phyloP scores from a whole-genome alignment of 2,888 invertebrate genomes.

The Tetranychus truncatus region DNA sequence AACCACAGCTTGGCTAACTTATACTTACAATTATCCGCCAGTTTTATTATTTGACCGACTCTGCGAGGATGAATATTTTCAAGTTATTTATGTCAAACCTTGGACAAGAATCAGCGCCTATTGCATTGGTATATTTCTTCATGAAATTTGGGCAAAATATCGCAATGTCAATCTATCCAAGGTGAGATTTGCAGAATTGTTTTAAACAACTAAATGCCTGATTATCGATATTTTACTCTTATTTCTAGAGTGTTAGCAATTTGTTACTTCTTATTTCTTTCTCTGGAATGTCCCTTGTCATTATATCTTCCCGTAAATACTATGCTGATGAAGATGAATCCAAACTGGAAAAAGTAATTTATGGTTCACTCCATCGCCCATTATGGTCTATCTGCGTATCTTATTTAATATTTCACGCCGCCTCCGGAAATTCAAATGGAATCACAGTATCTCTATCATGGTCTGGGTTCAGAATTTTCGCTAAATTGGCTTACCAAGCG shows the following conservation, averaged over 20 bases:
- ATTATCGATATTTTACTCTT: not conserved
- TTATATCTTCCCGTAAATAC: not conserved
- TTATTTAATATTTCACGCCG: not conserved
- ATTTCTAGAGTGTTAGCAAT: not conserved
- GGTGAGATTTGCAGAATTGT: not conserved
- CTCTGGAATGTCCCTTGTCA: not conserved
- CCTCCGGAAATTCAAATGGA: not conserved
- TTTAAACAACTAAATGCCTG: not conserved
- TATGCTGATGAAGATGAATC: not conserved
- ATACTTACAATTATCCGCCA: not conserved
- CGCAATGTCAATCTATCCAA: not conserved
- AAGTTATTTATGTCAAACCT: not conserved
- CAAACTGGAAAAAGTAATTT: not conserved
- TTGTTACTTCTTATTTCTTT: not conserved
- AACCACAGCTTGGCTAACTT: not conserved
- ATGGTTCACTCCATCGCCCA: constrained; percentile 1
- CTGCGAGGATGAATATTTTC: constrained; percentile 3
- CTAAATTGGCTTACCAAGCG: constrained; percentile 2
- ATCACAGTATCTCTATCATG: not conserved
- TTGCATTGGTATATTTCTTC: constrained; percentile 8
- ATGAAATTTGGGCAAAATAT: not conserved
- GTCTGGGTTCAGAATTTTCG: not conserved
- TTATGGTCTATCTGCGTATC: constrained; percentile 3
- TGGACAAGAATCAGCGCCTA: constrained; percentile 3
- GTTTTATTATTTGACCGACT: constrained; percentile 3